These are phyloP conservation scores for Tetrapedia diversipes DNA, from an alignment of 2,888 invertebrate genomes.

Conservation along the genomic window DNA sequence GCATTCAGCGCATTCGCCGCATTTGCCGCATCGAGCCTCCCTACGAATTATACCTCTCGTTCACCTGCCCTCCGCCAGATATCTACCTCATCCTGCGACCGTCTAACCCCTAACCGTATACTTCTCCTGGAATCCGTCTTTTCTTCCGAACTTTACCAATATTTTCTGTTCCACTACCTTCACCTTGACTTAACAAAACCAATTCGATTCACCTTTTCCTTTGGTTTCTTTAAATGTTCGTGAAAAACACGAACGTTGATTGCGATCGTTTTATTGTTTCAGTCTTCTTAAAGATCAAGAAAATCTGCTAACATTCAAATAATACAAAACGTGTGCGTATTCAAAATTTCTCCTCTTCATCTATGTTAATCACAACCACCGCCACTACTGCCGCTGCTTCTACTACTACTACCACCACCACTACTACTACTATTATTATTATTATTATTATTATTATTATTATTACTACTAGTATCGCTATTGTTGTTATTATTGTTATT, in stretches of 20 bases:
- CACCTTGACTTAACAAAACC: background rate
- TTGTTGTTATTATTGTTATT: too few species aligned
- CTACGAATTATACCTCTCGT: conserved; percentile 30
- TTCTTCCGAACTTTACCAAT: background rate
- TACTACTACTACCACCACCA: too few species aligned
- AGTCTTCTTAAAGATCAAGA: too few species aligned
- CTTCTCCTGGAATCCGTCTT: background rate
- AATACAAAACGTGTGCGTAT: background rate
- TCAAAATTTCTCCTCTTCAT: too few species aligned
- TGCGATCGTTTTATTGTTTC: too few species aligned
- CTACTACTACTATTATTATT: too few species aligned
- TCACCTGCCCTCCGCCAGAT: background rate
- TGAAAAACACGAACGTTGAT: too few species aligned
- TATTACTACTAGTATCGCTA: too few species aligned
- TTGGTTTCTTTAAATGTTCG: background rate
- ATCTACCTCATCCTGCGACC: background rate
- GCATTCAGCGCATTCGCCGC: conserved; percentile 76
- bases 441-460: too few species aligned
- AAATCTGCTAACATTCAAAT: background rate
- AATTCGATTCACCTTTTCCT: background rate
- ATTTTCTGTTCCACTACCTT: background rate
- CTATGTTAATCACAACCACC: too few species aligned
- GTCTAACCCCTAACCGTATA: background rate
- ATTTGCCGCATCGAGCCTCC: conserved; percentile 75
- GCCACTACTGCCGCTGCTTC: too few species aligned